phyloP scores from a whole-genome alignment of 2,113 vertebrate species.

The Microcebus griseorufus region DNA sequence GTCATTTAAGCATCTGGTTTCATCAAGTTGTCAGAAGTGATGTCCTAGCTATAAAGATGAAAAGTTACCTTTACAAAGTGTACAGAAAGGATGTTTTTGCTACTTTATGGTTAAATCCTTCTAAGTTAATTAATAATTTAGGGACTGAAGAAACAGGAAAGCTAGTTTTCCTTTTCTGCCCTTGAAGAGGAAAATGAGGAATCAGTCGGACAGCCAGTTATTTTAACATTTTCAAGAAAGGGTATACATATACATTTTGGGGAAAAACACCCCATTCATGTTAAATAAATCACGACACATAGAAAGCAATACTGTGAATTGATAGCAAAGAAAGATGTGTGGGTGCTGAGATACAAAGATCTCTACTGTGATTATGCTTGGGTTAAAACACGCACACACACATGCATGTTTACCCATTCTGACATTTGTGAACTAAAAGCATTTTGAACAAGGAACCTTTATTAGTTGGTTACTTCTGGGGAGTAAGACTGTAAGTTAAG shows the following conservation, averaged over 20 bases:
- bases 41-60: neutral
- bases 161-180: neutral
- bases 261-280: neutral
- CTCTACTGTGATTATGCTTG: neutral
- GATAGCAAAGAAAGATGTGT: neutral
- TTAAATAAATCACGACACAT: neutral
- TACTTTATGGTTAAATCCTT: neutral
- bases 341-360: neutral
- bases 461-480: neutral
- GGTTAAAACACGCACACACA: neutral
- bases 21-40: neutral
- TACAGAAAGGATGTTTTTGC: neutral
- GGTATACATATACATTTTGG: neutral
- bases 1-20: neutral
- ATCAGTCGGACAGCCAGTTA: neutral
- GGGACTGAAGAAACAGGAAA: neutral
- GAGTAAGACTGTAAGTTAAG: neutral
- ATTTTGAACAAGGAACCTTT: slow-evolving; percentile 2
- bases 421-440: neutral
- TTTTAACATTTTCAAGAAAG: slow-evolving; percentile 10
- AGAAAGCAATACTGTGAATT: neutral
- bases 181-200: slow-evolving; percentile 19
- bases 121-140: slow-evolving; percentile 6
- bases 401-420: neutral
- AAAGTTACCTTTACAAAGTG: neutral